phyloP scores from a whole-genome alignment of 1,140 invertebrate species.

The Meloidogyne floridensis region DNA sequence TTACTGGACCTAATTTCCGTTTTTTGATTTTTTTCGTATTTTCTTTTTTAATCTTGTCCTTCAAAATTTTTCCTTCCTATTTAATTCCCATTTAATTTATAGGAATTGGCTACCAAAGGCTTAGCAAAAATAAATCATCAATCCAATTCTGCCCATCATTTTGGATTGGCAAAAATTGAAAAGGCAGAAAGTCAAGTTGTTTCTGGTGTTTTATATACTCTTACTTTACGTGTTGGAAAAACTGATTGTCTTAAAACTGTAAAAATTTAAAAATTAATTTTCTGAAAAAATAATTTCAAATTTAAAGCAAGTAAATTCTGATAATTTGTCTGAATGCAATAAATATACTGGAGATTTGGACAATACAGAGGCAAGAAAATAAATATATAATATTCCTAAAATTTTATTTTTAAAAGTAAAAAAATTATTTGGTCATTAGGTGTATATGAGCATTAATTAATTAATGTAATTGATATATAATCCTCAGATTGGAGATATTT shows the following conservation, averaged over 20 bases:
- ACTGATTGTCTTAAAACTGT: background rate
- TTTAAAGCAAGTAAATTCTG: background rate
- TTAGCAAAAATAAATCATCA: background rate
- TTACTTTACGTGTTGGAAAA: background rate
- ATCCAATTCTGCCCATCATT: background rate
- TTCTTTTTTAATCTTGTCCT: too few relatives aligned
- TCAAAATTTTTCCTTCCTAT: too few relatives aligned
- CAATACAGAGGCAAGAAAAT: background rate
- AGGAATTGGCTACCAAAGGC: background rate
- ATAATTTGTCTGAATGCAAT: background rate
- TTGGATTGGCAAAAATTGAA: background rate
- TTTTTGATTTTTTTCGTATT: too few relatives aligned
- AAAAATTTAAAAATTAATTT: background rate
- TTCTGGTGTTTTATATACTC: background rate
- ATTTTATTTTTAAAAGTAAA: background rate
- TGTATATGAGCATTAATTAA: too few relatives aligned
- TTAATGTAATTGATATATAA: too few relatives aligned
- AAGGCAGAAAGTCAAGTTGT: background rate
- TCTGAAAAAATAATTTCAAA: background rate
- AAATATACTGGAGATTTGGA: background rate
- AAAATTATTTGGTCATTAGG: too few relatives aligned
- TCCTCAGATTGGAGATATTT: too few relatives aligned
- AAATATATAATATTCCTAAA: background rate
- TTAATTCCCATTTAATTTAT: too few relatives aligned
- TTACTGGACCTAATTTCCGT: too few relatives aligned